Percentiles rank a stretch among this genome's conserved stretches.
These are phyloP conservation scores for Hemistola chrysoprasaria DNA, from an alignment of 2,888 invertebrate species.

Conservation along the genomic window DNA sequence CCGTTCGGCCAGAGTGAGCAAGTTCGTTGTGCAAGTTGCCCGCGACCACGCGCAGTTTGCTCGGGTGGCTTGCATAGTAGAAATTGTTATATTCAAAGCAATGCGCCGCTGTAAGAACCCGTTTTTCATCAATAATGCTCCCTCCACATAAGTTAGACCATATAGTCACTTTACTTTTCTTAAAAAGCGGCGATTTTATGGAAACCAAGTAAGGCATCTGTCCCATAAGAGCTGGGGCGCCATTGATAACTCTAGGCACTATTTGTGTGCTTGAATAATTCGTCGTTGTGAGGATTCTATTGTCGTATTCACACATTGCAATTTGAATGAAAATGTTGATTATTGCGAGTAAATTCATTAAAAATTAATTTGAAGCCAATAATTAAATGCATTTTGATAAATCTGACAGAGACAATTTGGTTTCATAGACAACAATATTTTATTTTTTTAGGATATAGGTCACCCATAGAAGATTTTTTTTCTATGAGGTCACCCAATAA, in stretches of 20 bases:
- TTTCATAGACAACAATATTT: too few species aligned
- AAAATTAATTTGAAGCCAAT: too few species aligned
- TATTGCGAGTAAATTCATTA: slow-evolving; percentile 37
- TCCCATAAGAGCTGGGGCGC: slow-evolving; percentile 36
- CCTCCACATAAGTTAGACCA: slow-evolving; percentile 63
- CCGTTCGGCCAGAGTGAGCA: slow-evolving; percentile 36
- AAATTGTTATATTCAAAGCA: slow-evolving; percentile 59
- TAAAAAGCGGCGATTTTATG: slow-evolving; percentile 42
- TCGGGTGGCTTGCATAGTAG: slow-evolving; percentile 35
- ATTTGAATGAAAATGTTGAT: slow-evolving; percentile 27
- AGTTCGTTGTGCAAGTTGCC: slow-evolving; percentile 42
- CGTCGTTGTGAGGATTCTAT: slow-evolving; percentile 50
- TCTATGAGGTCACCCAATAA: too few species aligned
- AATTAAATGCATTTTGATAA: too few species aligned
- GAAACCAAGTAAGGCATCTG: slow-evolving; percentile 60
- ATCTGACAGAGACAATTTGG: too few species aligned
- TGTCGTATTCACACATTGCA: slow-evolving; percentile 35
- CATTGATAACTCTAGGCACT: slow-evolving; percentile 49
- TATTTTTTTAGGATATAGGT: too few species aligned
- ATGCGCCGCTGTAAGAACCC: slow-evolving; percentile 60
- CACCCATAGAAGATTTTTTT: too few species aligned
- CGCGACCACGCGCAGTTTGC: slow-evolving; percentile 45
- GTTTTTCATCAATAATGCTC: slow-evolving; percentile 46
- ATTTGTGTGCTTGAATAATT: slow-evolving; percentile 45
- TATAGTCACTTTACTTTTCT: slow-evolving; percentile 17